Evolutionary conservation across 2,888 invertebrate species (phyloP), one percentile per base, ranked within the genome.

Genomic region (Conops quadrifasciatus): DNA sequence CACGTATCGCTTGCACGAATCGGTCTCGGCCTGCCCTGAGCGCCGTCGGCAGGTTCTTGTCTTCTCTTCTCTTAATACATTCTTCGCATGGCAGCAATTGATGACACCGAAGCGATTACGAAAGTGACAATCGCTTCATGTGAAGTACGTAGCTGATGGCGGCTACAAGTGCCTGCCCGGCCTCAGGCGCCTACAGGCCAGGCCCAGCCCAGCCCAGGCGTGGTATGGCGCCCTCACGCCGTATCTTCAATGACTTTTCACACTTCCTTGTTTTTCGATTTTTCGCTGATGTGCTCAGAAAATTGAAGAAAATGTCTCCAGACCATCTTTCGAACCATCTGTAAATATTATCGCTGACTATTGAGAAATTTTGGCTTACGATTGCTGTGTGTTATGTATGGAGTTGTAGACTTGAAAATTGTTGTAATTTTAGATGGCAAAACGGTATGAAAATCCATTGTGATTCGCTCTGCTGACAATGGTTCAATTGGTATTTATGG

Each of bases 331-430:
- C 36, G 36, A 77, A 79, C 78, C 78, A 76, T 79, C 76, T 76
- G 47, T 70, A 74, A 77, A 73, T 73, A 72, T n/a, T n/a, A n/a
- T 75, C 75, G 78, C 78, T 78, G 78, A 78, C 76, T 67, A 58
- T 71, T 66, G 70, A 75, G 51, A 71, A 72, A 73, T 67, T 64
- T 62, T 63, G 65, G 53, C 68, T 36, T 21, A 60, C 63, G 64
- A 56, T 47, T 9, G 49, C 13, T 36, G 4, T n/a, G 26, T 9
- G 26, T 36, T 58, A 56, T 28, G 45, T 62, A 21, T 43, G 19
- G 62, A 45, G 5, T 60, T 43, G 60, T 49, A 7, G 36, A 19
- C n/a, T 49, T 47, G 53, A 21, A 65, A 51, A 56, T 49, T 15
- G 49, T 49, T 45, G 49, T 60, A 69, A 69, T 53, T 36, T 63